phyloP scores from a whole-genome alignment of 2,888 invertebrate species.

The Lasioglossum malachurum region DNA sequence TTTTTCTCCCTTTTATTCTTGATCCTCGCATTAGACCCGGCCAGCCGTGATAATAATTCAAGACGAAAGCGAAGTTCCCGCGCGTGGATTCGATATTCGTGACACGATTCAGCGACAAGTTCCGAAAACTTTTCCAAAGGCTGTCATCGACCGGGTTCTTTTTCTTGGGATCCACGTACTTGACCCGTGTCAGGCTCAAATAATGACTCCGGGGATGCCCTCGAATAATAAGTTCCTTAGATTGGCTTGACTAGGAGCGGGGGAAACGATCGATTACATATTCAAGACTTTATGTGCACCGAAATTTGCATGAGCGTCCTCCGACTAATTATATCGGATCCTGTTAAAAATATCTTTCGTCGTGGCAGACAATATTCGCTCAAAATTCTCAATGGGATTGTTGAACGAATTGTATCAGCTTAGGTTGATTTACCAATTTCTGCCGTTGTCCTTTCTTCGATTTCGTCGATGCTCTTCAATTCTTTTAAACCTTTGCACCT shows the following conservation, averaged over 20 bases:
- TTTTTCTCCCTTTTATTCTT: conserved; percentile 38
- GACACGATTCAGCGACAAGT: conserved; percentile 74
- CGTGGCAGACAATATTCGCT: not conserved
- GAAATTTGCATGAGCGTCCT: not conserved
- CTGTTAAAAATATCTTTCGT: not conserved
- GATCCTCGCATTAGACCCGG: conserved; percentile 41
- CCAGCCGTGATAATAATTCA: conserved; percentile 70
- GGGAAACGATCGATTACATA: conserved; percentile 5
- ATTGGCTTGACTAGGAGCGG: not conserved
- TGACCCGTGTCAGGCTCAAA: conserved; percentile 64
- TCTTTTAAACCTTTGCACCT: too few relatives aligned
- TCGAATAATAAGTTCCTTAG: conserved; percentile 73
- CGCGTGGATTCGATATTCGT: conserved; percentile 76
- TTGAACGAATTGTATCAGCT: not conserved
- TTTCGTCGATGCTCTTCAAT: too few relatives aligned
- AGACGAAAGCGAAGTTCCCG: conserved; percentile 64
- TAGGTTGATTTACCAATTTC: not conserved
- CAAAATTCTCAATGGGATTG: not conserved
- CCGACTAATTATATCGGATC: not conserved
- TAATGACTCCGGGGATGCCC: conserved; percentile 70
- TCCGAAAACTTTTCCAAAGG: conserved; percentile 66
- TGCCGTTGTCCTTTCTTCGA: not conserved
- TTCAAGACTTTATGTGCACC: not conserved
- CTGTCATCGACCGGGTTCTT: conserved; percentile 58
- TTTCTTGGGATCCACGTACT: conserved; percentile 52